Conservation (phyloP, 1,140 invertebrate genomes). For the Arctopsyche grandis region DNA sequence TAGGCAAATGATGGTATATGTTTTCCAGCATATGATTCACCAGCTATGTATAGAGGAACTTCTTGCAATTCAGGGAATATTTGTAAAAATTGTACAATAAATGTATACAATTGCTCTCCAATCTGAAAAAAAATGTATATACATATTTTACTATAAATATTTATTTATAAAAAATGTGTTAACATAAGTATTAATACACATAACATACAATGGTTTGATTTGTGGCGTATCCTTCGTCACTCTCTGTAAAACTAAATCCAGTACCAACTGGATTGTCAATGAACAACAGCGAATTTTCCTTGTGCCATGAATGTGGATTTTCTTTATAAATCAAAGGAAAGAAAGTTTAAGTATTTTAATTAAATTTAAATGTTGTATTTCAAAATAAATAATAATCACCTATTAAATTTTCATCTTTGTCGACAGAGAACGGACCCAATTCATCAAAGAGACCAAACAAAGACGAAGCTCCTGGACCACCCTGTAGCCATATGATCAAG, state of each 20-base stretch:
- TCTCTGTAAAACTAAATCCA: conserved; percentile 78
- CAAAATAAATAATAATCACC: conserved; percentile 20
- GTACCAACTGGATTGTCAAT: conserved; percentile 91
- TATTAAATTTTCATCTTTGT: conserved; percentile 54
- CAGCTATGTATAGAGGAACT: conserved; percentile 80
- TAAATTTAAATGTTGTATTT: background rate
- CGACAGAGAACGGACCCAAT: conserved; percentile 71
- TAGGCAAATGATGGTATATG: conserved; percentile 82
- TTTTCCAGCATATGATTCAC: conserved; percentile 88
- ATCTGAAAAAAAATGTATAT: conserved; percentile 63
- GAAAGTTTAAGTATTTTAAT: background rate
- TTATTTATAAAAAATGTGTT: conserved; percentile 14
- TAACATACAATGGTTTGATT: conserved; percentile 70
- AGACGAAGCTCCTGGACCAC: conserved; percentile 76
- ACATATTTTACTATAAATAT: background rate
- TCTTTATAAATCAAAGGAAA: conserved; percentile 55
- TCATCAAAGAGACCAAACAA: conserved; percentile 79
- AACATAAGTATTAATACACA: background rate
- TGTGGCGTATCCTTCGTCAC: conserved; percentile 70
- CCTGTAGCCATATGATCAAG: conserved; percentile 87
- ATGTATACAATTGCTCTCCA: conserved; percentile 72
- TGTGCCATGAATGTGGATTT: conserved; percentile 75
- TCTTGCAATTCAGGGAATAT: conserved; percentile 74
- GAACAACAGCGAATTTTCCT: conserved; percentile 79
- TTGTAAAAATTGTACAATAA: conserved; percentile 77